Evolutionary conservation across 2,113 vertebrate species (phyloP), one percentile per base, ranked within the genome.

Genomic region (Pachypanchax playfairii): DNA sequence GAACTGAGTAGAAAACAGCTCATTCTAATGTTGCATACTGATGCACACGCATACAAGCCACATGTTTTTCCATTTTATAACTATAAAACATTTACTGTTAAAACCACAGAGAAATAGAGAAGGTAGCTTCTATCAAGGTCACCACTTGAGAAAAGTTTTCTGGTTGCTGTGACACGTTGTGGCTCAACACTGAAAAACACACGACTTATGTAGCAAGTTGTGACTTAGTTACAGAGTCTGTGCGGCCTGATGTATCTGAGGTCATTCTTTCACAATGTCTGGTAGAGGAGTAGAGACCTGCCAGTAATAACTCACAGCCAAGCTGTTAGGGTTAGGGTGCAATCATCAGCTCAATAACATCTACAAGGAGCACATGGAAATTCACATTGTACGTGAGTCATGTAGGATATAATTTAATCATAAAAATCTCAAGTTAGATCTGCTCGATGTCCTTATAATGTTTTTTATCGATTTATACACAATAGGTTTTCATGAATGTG

Each of bases 161-260:
- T 61, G 58, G 49, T 73, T 67, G 20, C 69, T 51, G 21, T 60
- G 51, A 59, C 59, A 73, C 67, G 72, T 60, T 63, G 68, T 55
- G 66, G 54, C 64, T 73, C 76, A 51, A 63, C 63, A 50, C 73
- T 64, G 28, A 43, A 26, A 70, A 81, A 83, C 70, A 46, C 74
- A 70, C 71, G 76, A 85, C 74, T 75, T 70, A 41, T 82, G 84
- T 79, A 60, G 79, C 77, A 79, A 86, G 82, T 66, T 71, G 75
- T 75, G 72, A 80, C 77, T 84, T 86, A 80, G 82, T 74, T 79
- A 74, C 68, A 60, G 70, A 76, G 64, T 61, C 46, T 7, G 24
- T 38, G 21, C 78, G 39, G 50, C 53, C 54, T 75, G 79, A 80
- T 74, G 69, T 57, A 65, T 78, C 52, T 55, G 81, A 85, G 79